A percentile compares a stretch with the other conserved stretches of the same genome.
These are phyloP conservation scores for Pogonocherus hispidulus DNA, from an alignment of 2,888 invertebrate species.

Conservation along the genomic window DNA sequence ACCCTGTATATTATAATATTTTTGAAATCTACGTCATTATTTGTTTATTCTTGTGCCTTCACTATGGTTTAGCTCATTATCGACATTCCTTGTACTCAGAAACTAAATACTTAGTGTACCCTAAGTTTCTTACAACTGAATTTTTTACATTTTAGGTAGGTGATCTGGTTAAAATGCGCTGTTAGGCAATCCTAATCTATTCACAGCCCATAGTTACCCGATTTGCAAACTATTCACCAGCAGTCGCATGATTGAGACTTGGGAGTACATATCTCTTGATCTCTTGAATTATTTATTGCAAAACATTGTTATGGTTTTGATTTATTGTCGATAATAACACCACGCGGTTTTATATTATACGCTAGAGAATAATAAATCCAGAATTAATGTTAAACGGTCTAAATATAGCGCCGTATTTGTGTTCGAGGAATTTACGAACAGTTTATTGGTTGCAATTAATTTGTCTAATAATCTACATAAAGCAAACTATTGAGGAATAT, in stretches of 20 bases:
- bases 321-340: slow-evolving; percentile 36
- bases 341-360: slow-evolving; percentile 24
- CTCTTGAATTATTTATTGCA: slow-evolving; percentile 33
- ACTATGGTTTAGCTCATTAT: too few relatives aligned
- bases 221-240: slow-evolving; percentile 1
- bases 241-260: slow-evolving; percentile 26
- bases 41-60: too few relatives aligned
- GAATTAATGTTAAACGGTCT: slow-evolving; percentile 26
- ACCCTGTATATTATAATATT: too few relatives aligned
- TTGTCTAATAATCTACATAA: background rate
- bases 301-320: slow-evolving; percentile 36
- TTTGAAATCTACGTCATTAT: too few relatives aligned
- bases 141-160: too few relatives aligned
- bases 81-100: too few relatives aligned
- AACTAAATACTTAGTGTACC: too few relatives aligned
- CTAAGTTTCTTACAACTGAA: too few relatives aligned
- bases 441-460: slow-evolving; percentile 7
- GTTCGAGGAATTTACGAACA: background rate
- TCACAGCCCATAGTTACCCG: background rate
- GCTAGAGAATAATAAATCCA: slow-evolving; percentile 22
- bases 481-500: background rate
- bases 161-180: background rate
- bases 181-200: slow-evolving; percentile 2
- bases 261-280: slow-evolving; percentile 33
- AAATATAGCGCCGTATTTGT: slow-evolving; percentile 20